Conservation (phyloP, 2,797 vertebrate genomes). For the Peromyscus eremicus region DNA sequence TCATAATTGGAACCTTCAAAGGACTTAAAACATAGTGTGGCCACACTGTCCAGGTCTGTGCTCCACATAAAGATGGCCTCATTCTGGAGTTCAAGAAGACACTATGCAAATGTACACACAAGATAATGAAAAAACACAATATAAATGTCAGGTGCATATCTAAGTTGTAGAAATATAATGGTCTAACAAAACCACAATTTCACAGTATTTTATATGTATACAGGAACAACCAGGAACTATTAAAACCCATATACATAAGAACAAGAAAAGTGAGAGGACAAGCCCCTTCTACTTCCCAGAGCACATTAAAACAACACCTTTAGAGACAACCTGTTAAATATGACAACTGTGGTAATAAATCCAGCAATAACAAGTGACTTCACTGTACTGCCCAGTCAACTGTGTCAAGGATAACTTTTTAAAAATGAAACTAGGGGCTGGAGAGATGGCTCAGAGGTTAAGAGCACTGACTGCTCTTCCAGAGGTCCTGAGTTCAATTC, state of each 20-base stretch:
- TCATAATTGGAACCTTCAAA: slow-evolving; percentile 95
- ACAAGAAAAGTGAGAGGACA: not conserved
- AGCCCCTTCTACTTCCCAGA: not conserved
- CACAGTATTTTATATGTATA: slow-evolving; percentile 30
- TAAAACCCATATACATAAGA: slow-evolving; percentile 19
- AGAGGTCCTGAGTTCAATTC: too few relatives aligned
- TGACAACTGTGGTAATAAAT: slow-evolving; percentile 39
- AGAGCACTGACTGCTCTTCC: too few relatives aligned
- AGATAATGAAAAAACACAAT: slow-evolving; percentile 56
- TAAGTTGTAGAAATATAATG: slow-evolving; percentile 51
- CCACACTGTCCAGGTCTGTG: slow-evolving; percentile 94
- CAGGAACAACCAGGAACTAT: slow-evolving; percentile 54
- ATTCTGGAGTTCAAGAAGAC: slow-evolving; percentile 95
- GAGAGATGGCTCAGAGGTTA: too few relatives aligned
- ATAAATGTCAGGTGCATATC: slow-evolving; percentile 54
- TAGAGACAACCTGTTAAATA: slow-evolving; percentile 43
- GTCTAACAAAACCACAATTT: slow-evolving; percentile 58
- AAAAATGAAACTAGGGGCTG: slow-evolving; percentile 16
- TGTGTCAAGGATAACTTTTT: not conserved
- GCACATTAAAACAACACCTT: not conserved
- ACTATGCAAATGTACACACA: slow-evolving; percentile 87
- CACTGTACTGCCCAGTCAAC: not conserved
- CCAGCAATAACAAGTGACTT: not conserved
- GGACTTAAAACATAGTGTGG: slow-evolving; percentile 95
- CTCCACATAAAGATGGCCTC: slow-evolving; percentile 96